These are phyloP conservation scores for Lycorma delicatula DNA, from an alignment of 1,140 invertebrate species.

Conservation along the genomic window DNA sequence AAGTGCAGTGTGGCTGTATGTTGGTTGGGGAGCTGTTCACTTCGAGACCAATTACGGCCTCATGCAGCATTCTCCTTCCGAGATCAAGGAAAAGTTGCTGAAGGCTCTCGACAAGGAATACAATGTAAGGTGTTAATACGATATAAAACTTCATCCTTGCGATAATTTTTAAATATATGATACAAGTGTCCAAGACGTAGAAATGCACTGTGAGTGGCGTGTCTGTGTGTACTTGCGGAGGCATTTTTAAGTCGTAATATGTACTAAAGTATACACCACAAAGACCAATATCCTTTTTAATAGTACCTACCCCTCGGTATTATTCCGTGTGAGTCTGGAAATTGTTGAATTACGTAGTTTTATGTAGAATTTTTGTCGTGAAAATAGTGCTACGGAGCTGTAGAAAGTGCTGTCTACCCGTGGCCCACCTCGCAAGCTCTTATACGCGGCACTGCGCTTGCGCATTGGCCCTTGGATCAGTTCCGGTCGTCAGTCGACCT, in stretches of 20 bases:
- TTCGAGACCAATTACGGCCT: constrained; percentile 38
- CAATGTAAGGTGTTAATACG: constrained; percentile 45
- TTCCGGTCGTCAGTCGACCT: constrained; percentile 18
- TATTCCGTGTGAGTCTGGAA: neutral
- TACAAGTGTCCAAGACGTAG: constrained; percentile 18
- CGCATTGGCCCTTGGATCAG: constrained; percentile 23
- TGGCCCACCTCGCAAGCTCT: constrained; percentile 27
- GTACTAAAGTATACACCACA: constrained; percentile 16
- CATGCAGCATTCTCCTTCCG: constrained; percentile 48
- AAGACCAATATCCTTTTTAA: constrained; percentile 2
- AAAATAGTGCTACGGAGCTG: constrained; percentile 28
- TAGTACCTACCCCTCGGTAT: neutral
- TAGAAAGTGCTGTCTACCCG: constrained; percentile 29
- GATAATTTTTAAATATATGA: constrained; percentile 14
- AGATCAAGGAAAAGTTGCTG: constrained; percentile 53
- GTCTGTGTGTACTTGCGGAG: constrained; percentile 19
- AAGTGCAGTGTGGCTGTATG: constrained; percentile 37
- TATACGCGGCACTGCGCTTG: constrained; percentile 32
- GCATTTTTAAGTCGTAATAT: constrained; percentile 27
- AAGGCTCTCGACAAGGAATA: constrained; percentile 51
- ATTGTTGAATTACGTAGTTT: neutral
- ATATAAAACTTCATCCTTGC: constrained; percentile 17
- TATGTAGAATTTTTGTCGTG: constrained; percentile 22
- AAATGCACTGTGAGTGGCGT: constrained; percentile 30
- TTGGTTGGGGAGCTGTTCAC: constrained; percentile 35